Evolutionary conservation across 2,797 vertebrate genomes (phyloP).

Genomic region (Allobates femoralis): DNA sequence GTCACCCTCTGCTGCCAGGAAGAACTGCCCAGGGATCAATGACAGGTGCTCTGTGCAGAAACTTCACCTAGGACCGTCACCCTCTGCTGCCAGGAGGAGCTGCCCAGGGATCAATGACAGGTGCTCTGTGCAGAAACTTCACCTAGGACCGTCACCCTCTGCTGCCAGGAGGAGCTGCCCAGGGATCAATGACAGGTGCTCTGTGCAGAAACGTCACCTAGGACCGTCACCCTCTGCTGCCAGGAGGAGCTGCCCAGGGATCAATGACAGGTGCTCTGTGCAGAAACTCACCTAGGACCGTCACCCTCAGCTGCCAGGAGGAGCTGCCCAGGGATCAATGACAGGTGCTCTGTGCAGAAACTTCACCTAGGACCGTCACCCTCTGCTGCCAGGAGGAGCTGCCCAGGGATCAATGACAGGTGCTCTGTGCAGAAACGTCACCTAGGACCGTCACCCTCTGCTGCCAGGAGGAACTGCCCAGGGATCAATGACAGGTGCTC

Average conservation of each 20-base stretch:
- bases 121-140: not conserved
- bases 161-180: not conserved
- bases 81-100: not conserved
- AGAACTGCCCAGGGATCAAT: not conserved
- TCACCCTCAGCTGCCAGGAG: not conserved
- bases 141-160: not conserved
- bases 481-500: not conserved
- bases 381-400: not conserved
- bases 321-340: too few species aligned
- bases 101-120: too few species aligned
- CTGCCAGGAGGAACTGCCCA: not conserved
- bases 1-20: not conserved
- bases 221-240: not conserved
- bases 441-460: not conserved
- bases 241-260: not conserved
- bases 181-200: not conserved
- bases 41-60: not conserved
- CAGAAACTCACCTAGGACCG: not conserved
- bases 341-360: not conserved
- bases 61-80: not conserved
- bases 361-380: not conserved
- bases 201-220: not conserved
- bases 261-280: not conserved
- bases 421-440: not conserved
- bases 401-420: too few species aligned